Conservation (phyloP, 2,797 vertebrate genomes). For the Schizothorax lantsangensis region DNA sequence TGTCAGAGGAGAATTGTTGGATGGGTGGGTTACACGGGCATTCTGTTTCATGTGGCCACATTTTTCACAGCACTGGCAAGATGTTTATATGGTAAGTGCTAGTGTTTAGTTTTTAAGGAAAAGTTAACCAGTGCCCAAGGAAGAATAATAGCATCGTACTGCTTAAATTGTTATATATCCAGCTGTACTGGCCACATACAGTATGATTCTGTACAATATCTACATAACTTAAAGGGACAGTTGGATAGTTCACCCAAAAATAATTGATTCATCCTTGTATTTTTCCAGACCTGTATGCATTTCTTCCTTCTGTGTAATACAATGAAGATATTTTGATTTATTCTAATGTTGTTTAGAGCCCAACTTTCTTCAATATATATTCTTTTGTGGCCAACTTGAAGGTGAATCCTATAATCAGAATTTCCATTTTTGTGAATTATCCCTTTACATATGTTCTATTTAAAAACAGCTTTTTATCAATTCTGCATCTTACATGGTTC, state of each 20-base stretch:
- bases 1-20: slow-evolving; percentile 49
- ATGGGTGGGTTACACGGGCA: slow-evolving; percentile 48
- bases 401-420: not conserved
- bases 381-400: not conserved
- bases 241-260: not conserved
- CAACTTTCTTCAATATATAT: not conserved
- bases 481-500: not conserved
- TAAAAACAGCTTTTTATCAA: not conserved
- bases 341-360: not conserved
- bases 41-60: slow-evolving; percentile 43
- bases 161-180: not conserved
- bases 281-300: not conserved
- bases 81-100: slow-evolving; percentile 34
- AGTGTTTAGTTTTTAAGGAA: slow-evolving; percentile 31
- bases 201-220: not conserved
- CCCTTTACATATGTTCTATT: not conserved
- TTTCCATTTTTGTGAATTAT: not conserved
- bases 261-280: not conserved
- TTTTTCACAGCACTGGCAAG: slow-evolving; percentile 40
- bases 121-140: not conserved
- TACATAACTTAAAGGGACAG: not conserved
- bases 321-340: not conserved
- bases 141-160: not conserved
- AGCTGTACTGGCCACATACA: not conserved
- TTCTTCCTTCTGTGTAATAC: not conserved